phyloP scores from a whole-genome alignment of 2,888 invertebrate genomes.

The Pterostichus madidus region DNA sequence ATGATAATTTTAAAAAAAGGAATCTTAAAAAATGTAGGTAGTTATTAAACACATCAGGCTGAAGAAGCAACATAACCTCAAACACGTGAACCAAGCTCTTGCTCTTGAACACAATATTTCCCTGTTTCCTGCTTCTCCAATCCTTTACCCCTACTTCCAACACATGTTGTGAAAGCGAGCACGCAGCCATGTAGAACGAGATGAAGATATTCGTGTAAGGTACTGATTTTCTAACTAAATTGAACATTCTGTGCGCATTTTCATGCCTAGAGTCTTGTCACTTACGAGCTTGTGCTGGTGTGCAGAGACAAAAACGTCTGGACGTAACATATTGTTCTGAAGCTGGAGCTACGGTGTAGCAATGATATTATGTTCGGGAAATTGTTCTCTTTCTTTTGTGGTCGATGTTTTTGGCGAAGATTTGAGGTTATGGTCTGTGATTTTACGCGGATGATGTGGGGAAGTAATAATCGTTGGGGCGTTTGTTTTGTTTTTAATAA shows the following conservation, averaged over 20 bases:
- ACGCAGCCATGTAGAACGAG: conserved; percentile 68
- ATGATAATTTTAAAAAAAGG: too few species aligned
- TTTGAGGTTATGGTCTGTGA: conserved; percentile 19
- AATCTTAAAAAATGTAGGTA: not conserved
- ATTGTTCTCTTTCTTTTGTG: conserved; percentile 47
- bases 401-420: conserved; percentile 39
- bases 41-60: not conserved
- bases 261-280: conserved; percentile 72
- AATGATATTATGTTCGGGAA: conserved; percentile 53
- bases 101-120: not conserved
- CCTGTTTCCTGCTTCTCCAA: conserved; percentile 3
- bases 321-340: conserved; percentile 58
- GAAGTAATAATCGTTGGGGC: conserved; percentile 32
- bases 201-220: conserved; percentile 74
- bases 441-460: conserved; percentile 26
- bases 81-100: not conserved
- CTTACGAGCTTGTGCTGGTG: conserved; percentile 68
- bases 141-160: conserved; percentile 7
- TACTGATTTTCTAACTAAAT: conserved; percentile 73
- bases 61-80: not conserved
- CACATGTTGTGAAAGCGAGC: conserved; percentile 70
- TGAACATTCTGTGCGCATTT: conserved; percentile 74
- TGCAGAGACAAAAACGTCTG: conserved; percentile 37
- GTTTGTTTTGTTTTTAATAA: conserved; percentile 47
- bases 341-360: conserved; percentile 22